Conservation (phyloP, 2,888 invertebrate genomes). For the Drosophila atripex region DNA sequence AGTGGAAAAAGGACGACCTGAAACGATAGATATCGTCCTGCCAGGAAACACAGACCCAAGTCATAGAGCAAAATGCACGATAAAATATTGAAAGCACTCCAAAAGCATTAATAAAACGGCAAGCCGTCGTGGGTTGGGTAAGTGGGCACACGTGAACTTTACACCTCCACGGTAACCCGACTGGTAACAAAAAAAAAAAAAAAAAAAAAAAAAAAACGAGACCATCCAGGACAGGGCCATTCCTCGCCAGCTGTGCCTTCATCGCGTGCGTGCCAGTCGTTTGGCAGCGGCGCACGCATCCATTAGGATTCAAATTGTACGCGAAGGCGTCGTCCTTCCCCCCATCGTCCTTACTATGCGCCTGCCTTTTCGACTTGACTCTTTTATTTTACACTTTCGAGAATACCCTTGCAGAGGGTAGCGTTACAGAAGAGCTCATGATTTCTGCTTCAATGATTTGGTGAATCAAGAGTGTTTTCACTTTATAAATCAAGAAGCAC, state of each 20-base stretch:
- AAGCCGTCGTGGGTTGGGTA: conserved; percentile 55
- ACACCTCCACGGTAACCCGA: conserved; percentile 78
- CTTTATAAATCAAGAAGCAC: not conserved
- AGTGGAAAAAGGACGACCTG: conserved; percentile 47
- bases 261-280: conserved; percentile 75
- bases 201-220: conserved; percentile 9
- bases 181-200: conserved; percentile 21
- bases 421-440: not conserved
- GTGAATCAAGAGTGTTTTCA: not conserved
- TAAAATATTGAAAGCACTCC: conserved; percentile 78
- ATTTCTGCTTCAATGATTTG: not conserved
- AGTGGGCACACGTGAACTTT: conserved; percentile 82
- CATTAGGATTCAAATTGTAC: conserved; percentile 78
- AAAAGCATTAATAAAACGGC: conserved; percentile 76
- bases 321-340: conserved; percentile 49
- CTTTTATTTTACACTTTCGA: conserved; percentile 37
- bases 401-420: conserved; percentile 17
- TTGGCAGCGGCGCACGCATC: conserved; percentile 73
- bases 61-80: conserved; percentile 63
- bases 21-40: conserved; percentile 57
- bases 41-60: conserved; percentile 33
- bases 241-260: conserved; percentile 56
- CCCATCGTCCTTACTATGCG: conserved; percentile 62
- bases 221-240: conserved; percentile 9
- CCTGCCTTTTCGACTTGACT: conserved; percentile 59